Base-by-base conservation (phyloP, 2,797 vertebrate genomes). In the Onychomys arenicola region DNA sequence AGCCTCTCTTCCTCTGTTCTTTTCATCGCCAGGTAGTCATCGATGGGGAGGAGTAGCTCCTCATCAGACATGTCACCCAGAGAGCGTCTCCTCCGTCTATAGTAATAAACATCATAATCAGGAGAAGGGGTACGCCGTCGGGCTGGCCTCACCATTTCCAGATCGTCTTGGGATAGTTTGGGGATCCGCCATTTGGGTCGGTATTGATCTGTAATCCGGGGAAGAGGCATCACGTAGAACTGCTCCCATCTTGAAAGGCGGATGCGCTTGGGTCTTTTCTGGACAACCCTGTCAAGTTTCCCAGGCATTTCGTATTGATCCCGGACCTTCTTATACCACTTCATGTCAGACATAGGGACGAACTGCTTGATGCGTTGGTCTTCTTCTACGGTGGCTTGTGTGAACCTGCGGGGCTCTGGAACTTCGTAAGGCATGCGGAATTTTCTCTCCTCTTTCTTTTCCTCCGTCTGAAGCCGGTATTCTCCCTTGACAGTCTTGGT, bases 221-320 rank as follows among this genome's bases (percentile, higher is more conserved):
- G 99, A 65, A 99, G 98, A 12, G 99, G 99, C 97, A 99, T 99
- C 96, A 99, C 99, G 0, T 99, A 99, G 98, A 99, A 99, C 98
- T 99, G 99, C 78, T 99, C 99, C 99, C 99, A 99, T 95, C 99
- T 99, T 55, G 99, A 99, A 87, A 99, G 99, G 73, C 99, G 99
- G 96, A 99, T 99, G 78, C 99, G 99, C 97, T 99, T 99, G 98
- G 99, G 99, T 94, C 99, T 99, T 98, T 99, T 99, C 98, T 99
- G 99, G 73, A 98, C 98, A 77, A 99, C 98, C 97, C 99, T 99
- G 7, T 99, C 99, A 94, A 99, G 99, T 73, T 99, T 99, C 97
- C 99, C 99, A 52, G 99, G 99, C 99, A 99, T 99, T 98, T 99
- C 99, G 5, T 99, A 99, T 71, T 99, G 99, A 98, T 99, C 99